phyloP scores from a whole-genome alignment of 1,140 invertebrate genomes.

The Cylas formicarius region DNA sequence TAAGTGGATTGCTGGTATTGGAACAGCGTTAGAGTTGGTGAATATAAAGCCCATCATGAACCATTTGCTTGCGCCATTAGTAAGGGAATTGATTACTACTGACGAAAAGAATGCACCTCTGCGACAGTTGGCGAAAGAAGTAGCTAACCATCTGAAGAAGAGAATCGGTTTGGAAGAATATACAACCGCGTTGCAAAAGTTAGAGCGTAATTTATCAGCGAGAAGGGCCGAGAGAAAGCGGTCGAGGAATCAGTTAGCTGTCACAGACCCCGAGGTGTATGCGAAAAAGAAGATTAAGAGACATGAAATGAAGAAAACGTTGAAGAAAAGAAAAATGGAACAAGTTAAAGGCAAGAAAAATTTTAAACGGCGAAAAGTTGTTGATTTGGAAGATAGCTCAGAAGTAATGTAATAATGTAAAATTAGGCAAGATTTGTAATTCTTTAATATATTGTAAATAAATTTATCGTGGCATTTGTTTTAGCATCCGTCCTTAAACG shows the following conservation, averaged over 20 bases:
- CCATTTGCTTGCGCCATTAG: slow-evolving; percentile 57
- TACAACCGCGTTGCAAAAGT: slow-evolving; percentile 48
- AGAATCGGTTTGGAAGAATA: slow-evolving; percentile 59
- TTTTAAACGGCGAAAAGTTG: slow-evolving; percentile 30
- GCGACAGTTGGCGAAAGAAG: slow-evolving; percentile 56
- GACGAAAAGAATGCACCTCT: slow-evolving; percentile 50
- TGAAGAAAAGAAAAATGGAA: slow-evolving; percentile 62
- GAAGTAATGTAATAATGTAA: slow-evolving; percentile 23
- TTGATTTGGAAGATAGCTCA: slow-evolving; percentile 30
- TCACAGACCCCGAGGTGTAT: slow-evolving; percentile 67
- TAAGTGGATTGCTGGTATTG: slow-evolving; percentile 63
- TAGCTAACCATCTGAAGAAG: slow-evolving; percentile 58
- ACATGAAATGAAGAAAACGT: slow-evolving; percentile 66
- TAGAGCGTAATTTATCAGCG: slow-evolving; percentile 52
- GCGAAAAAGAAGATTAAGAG: slow-evolving; percentile 69
- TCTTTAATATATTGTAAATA: no score
- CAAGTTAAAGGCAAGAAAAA: slow-evolving; percentile 43
- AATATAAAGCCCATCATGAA: slow-evolving; percentile 47
- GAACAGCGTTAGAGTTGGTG: slow-evolving; percentile 49
- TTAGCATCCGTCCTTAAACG: no score
- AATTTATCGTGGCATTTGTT: no score
- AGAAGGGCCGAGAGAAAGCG: slow-evolving; percentile 61
- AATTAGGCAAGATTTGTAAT: background rate
- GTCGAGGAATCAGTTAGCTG: slow-evolving; percentile 55
- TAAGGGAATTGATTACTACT: slow-evolving; percentile 57